phyloP scores from a whole-genome alignment of 1,140 invertebrate genomes.

The Akabosia matsudoensis region DNA sequence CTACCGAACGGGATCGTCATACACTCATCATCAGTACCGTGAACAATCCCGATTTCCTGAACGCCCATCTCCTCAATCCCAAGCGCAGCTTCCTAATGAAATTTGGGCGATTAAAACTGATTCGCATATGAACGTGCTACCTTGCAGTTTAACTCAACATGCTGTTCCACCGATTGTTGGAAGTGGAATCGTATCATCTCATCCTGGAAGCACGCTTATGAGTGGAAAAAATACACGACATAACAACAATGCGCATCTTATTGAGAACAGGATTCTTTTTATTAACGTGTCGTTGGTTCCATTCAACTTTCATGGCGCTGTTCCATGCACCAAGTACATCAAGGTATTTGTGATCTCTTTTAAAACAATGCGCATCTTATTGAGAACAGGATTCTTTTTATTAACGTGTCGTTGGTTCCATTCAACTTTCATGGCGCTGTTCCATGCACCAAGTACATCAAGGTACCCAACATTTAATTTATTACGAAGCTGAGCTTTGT shows the following conservation, averaged over 20 bases:
- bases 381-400: not conserved
- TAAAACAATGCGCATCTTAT: not conserved
- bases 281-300: not conserved
- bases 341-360: not conserved
- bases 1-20: not conserved
- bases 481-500: no score
- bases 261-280: conserved; percentile 5
- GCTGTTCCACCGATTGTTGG: not conserved
- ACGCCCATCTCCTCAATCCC: not conserved
- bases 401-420: not conserved
- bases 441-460: conserved; percentile 16
- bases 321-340: conserved; percentile 13
- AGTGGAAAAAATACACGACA: not conserved
- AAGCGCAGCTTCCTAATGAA: conserved; percentile 1
- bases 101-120: conserved; percentile 19
- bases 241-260: conserved; percentile 1
- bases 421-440: conserved; percentile 1
- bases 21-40: not conserved
- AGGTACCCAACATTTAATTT: no score
- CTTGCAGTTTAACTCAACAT: not conserved
- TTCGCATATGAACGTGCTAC: not conserved
- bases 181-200: not conserved
- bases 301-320: not conserved
- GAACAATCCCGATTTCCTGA: not conserved
- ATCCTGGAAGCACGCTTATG: not conserved